A percentile compares a stretch with the other conserved stretches of the same genome.
phyloP scores from a whole-genome alignment of 2,888 invertebrate genomes.

The Cephus spinipes region DNA sequence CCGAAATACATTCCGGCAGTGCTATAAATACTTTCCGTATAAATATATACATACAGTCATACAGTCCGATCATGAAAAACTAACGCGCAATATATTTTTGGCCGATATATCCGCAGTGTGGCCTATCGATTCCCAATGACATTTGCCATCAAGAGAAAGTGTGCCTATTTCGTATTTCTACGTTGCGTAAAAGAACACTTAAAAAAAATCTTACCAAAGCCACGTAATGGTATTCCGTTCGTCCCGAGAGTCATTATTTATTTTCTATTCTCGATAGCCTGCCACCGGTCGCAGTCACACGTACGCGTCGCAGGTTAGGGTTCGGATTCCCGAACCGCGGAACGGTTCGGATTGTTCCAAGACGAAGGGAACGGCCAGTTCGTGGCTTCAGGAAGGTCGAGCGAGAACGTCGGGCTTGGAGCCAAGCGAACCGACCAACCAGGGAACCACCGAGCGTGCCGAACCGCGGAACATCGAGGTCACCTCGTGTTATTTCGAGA shows the following conservation, averaged over 20 bases:
- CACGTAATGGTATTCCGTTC: not conserved
- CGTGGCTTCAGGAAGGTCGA: slow-evolving; percentile 28
- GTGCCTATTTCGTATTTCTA: not conserved
- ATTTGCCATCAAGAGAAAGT: not conserved
- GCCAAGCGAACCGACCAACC: slow-evolving; percentile 14
- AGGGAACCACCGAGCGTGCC: slow-evolving; percentile 28
- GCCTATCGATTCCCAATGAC: not conserved
- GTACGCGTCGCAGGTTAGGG: not conserved
- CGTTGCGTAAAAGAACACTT: not conserved
- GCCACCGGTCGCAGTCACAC: not conserved
- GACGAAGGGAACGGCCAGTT: slow-evolving; percentile 10
- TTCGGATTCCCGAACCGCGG: not conserved
- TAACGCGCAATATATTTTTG: not conserved
- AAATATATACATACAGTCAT: not conserved
- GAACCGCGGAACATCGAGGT: slow-evolving; percentile 33
- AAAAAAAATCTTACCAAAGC: not conserved
- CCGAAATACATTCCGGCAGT: not conserved
- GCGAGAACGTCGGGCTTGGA: slow-evolving; percentile 34
- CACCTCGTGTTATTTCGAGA: slow-evolving; percentile 42
- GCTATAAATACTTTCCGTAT: not conserved
- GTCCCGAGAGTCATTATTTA: not conserved
- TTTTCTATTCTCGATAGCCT: not conserved
- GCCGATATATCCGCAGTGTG: not conserved
- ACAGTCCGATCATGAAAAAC: not conserved
- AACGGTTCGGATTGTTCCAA: slow-evolving; percentile 1